Percentiles rank a stretch among this genome's conserved stretches.
Evolutionary conservation across 2,797 vertebrate genomes (phyloP).

Genomic region (Gymnothorax javanicus): DNA sequence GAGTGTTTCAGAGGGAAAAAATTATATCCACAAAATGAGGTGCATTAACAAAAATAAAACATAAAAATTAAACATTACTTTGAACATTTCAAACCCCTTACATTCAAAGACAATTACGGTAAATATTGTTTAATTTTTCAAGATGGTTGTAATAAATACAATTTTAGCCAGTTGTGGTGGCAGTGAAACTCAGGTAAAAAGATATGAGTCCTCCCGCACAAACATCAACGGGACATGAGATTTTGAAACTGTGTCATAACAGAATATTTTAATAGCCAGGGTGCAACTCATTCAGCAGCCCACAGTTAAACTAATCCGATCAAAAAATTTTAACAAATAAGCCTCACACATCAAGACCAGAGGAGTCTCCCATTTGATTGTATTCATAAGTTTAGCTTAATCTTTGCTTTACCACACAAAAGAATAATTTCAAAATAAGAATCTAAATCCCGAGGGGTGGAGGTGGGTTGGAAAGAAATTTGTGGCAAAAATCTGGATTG

Average conservation of each 20-base stretch:
- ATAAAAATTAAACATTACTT: not conserved
- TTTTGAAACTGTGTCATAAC: not conserved
- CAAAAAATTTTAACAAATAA: not conserved
- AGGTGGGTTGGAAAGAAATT: not conserved
- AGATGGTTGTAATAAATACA: not conserved
- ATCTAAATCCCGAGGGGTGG: not conserved
- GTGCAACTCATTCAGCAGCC: not conserved
- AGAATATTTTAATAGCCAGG: not conserved
- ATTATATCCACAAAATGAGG: not conserved
- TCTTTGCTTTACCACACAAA: not conserved
- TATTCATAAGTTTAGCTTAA: not conserved
- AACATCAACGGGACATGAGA: not conserved
- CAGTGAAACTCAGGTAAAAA: not conserved
- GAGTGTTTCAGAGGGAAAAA: not conserved
- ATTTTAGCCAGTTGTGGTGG: not conserved
- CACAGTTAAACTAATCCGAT: not conserved
- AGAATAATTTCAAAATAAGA: not conserved
- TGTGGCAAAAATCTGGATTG: not conserved
- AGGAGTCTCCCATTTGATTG: not conserved
- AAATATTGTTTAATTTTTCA: not conserved
- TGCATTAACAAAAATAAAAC: not conserved
- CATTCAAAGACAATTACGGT: not conserved
- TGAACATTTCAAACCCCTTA: not conserved
- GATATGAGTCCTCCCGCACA: not conserved
- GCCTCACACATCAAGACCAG: not conserved